These are phyloP conservation scores for Poecilus cupreus DNA, from an alignment of 2,888 invertebrate species.

Conservation along the genomic window DNA sequence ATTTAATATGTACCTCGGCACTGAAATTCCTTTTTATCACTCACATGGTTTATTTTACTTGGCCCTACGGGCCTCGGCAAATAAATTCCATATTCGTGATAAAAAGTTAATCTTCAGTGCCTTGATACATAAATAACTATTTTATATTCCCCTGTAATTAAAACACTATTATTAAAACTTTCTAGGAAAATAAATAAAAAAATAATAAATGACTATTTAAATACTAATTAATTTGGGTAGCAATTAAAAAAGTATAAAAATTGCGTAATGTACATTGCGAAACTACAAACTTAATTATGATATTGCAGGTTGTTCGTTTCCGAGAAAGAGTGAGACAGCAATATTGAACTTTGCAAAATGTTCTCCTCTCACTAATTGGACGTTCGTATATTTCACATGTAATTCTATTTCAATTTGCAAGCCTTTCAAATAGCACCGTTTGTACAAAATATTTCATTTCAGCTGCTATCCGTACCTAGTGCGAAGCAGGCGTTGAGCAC, in stretches of 20 bases:
- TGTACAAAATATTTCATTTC: constrained; percentile 23
- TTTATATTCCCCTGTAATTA: no score
- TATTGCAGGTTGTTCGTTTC: not conserved
- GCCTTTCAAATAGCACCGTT: constrained; percentile 1
- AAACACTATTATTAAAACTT: no score
- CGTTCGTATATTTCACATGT: constrained; percentile 2
- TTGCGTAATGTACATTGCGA: not conserved
- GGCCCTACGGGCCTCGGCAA: no score
- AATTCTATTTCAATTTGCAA: constrained; percentile 49
- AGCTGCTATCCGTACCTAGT: not conserved
- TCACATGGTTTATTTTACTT: no score
- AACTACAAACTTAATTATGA: constrained; percentile 45
- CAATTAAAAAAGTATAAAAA: not conserved
- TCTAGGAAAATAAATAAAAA: no score
- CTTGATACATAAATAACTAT: no score
- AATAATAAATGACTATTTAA: no score
- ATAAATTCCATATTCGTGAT: no score
- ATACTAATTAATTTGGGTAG: no score
- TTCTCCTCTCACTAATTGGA: constrained; percentile 26
- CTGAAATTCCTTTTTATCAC: no score
- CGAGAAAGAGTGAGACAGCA: not conserved
- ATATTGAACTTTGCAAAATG: not conserved
- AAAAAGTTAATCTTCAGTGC: no score
- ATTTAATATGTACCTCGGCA: no score
- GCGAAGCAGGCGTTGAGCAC: not conserved